These are phyloP conservation scores for Ovibos moschatus DNA, from an alignment of 2,113 vertebrate species.

Conservation along the genomic window DNA sequence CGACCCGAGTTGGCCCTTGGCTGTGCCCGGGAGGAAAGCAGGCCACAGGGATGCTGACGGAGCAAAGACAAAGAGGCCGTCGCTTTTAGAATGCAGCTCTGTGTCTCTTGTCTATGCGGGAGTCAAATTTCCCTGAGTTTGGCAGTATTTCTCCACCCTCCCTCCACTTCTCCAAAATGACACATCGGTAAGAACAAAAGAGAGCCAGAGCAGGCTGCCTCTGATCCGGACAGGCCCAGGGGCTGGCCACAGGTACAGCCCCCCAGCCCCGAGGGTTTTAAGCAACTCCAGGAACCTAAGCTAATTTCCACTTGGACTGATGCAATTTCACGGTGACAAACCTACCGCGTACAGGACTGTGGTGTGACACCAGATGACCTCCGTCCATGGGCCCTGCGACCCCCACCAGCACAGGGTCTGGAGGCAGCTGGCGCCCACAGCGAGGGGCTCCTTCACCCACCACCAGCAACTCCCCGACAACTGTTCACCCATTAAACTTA, in stretches of 20 bases:
- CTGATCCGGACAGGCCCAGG: neutral
- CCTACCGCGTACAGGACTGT: neutral
- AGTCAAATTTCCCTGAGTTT: conserved; percentile 20
- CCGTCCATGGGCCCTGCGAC: too few species aligned
- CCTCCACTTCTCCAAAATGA: neutral
- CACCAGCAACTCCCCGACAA: neutral
- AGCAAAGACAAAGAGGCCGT: neutral
- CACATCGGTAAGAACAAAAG: neutral
- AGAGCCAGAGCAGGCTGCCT: neutral
- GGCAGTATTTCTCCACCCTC: neutral
- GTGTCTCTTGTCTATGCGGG: neutral
- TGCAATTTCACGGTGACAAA: neutral
- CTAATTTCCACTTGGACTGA: neutral
- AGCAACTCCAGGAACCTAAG: neutral
- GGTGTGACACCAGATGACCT: neutral
- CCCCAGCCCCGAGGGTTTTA: neutral
- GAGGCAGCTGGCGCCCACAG: neutral
- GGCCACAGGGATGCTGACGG: neutral
- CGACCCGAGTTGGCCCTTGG: neutral
- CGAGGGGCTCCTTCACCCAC: neutral
- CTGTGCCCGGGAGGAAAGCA: neutral
- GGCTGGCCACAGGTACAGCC: neutral
- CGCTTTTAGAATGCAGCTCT: neutral
- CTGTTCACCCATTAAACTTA: neutral
- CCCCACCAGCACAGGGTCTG: neutral